Evolutionary conservation across 2,888 invertebrate species (phyloP), one percentile per base, ranked within the genome.

Genomic region (Eupeodes luniger): DNA sequence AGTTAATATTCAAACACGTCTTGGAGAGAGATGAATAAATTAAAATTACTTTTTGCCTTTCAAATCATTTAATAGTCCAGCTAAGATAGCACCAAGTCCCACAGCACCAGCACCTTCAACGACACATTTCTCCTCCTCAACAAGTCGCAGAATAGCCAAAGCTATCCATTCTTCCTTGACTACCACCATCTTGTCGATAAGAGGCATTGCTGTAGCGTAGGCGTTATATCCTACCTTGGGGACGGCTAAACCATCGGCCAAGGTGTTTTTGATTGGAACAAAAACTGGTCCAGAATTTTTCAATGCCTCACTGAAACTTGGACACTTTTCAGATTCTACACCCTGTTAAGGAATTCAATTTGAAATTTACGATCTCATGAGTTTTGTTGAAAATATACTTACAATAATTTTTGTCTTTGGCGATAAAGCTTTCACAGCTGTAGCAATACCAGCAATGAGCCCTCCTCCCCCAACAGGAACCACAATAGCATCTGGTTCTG

Each of bases 381-480:
- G 4, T 7, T 34, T 1, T n/a, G 0, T 44, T 14, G 5, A 84
- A 3, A 3, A 36, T 12, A 59, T 16, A 95, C 97, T 96, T 94
- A 98, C 98, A 92, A 98, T 98, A 72, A 99, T 96, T 92, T 96
- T 95, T 1, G 97, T 96, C 80, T 95, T 94, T 0, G 98, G 98
- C 85, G 96, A 96, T 11, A 99, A 94, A 14, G 96, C 96, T 93
- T 99, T 99, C 78, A 98, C 95, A 2, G 98, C 98, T 0, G 98
- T 95, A 4, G 98, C 98, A 12, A 98, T 96, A 0, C 99, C 99
- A 0, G 99, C 98, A 75, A 99, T 95, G 2, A 99, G 94, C 0
- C 99, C 99, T n/a, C 98, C 99, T 5, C 94, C 94, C 0, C 99
- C 99, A 0, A 98, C 97, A 0, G 99, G 99, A 16, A 99, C 96